Percentiles rank a stretch among this genome's conserved stretches.
Evolutionary conservation across 2,888 invertebrate genomes (phyloP).

Genomic region (Branchellion lobata): DNA sequence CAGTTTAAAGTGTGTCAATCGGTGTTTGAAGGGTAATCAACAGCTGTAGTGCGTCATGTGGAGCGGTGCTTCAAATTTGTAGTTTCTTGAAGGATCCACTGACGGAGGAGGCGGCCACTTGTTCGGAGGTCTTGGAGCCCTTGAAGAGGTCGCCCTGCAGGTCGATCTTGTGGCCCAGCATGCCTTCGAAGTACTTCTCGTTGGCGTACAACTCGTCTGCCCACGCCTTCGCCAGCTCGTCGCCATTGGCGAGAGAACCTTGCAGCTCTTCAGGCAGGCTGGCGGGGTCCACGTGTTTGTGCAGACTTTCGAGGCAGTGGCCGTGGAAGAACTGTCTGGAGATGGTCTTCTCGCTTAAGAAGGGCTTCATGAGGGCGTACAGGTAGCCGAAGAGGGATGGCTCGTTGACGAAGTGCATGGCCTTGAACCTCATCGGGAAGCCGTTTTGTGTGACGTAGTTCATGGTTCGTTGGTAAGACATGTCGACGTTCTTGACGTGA

Average conservation of each 20-base stretch:
- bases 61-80: background rate
- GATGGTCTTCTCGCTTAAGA: slow-evolving; percentile 80
- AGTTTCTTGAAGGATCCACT: slow-evolving; percentile 8
- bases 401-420: slow-evolving; percentile 84
- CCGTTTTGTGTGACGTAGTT: slow-evolving; percentile 67
- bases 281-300: slow-evolving; percentile 64
- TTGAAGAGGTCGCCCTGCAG: slow-evolving; percentile 41
- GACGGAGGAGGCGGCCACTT: background rate
- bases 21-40: no score
- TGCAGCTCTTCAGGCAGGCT: slow-evolving; percentile 69
- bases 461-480: slow-evolving; percentile 53
- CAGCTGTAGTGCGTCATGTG: no score
- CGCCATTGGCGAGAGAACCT: slow-evolving; percentile 60
- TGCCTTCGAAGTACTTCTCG: slow-evolving; percentile 54
- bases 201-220: slow-evolving; percentile 51
- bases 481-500: slow-evolving; percentile 58
- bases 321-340: slow-evolving; percentile 70
- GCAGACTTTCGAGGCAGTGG: slow-evolving; percentile 62
- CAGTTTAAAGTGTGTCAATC: no score
- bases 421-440: slow-evolving; percentile 81
- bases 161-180: slow-evolving; percentile 54
- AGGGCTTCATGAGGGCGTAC: slow-evolving; percentile 84
- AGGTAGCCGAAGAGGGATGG: slow-evolving; percentile 86
- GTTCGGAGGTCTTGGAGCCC: background rate
- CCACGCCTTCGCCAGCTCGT: slow-evolving; percentile 53